Percentiles rank a stretch among this genome's conserved stretches.
These are phyloP conservation scores for Ennomos quercinarius DNA, from an alignment of 2,888 invertebrate species.

Conservation along the genomic window DNA sequence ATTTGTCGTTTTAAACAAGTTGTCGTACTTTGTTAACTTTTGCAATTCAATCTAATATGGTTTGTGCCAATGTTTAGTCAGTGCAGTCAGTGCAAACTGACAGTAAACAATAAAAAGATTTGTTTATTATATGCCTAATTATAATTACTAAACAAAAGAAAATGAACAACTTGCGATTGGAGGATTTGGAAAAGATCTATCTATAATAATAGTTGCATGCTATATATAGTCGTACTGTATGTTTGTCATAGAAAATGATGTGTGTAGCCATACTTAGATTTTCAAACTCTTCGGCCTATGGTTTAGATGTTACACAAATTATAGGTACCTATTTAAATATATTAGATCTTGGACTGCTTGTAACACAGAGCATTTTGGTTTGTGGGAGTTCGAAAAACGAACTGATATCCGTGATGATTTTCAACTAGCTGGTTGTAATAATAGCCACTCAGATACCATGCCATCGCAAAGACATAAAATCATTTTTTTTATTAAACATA, in stretches of 20 bases:
- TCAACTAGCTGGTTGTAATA: too few relatives aligned
- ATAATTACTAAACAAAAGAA: too few relatives aligned
- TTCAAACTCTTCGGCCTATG: conserved; percentile 65
- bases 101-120: not conserved
- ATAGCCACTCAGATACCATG: too few relatives aligned
- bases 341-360: not conserved
- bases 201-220: conserved; percentile 68
- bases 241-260: conserved; percentile 65
- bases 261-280: conserved; percentile 69
- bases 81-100: not conserved
- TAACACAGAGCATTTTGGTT: conserved; percentile 6
- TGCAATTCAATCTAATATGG: too few relatives aligned
- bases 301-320: conserved; percentile 47
- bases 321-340: conserved; percentile 1
- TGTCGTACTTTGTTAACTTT: too few relatives aligned
- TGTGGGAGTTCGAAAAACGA: not conserved
- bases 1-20: too few relatives aligned
- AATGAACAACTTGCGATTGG: too few relatives aligned
- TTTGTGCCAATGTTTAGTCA: not conserved
- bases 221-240: conserved; percentile 69
- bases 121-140: too few relatives aligned
- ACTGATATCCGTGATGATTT: too few relatives aligned
- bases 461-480: too few relatives aligned
- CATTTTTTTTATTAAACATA: too few relatives aligned
- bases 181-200: conserved; percentile 28